phyloP scores from a whole-genome alignment of 2,113 vertebrate species.

The Melanostigma gelatinosum region DNA sequence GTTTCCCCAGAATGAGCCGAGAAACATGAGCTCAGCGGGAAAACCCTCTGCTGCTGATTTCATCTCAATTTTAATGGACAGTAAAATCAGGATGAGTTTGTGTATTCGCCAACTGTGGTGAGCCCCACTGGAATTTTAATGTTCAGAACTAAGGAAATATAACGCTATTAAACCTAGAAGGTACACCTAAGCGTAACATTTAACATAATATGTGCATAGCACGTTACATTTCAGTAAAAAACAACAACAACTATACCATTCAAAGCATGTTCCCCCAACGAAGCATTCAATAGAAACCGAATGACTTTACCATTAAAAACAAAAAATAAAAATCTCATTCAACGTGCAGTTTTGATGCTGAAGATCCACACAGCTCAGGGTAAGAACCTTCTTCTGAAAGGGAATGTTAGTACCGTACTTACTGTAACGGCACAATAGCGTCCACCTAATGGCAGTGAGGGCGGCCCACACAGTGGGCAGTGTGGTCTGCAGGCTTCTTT shows the following conservation, averaged over 20 bases:
- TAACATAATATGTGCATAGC: not conserved
- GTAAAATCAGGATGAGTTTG: not conserved
- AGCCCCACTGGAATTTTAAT: not conserved
- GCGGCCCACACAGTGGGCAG: slow-evolving; percentile 6
- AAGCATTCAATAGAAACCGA: not conserved
- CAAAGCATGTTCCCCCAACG: not conserved
- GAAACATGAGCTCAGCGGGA: not conserved
- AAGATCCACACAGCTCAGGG: not conserved
- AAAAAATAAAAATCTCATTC: not conserved
- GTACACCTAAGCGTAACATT: no score
- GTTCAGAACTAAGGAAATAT: not conserved
- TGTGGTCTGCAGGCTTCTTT: not conserved
- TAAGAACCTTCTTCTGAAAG: not conserved
- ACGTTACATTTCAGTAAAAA: not conserved
- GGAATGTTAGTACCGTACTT: not conserved
- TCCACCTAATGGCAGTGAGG: not conserved
- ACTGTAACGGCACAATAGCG: not conserved
- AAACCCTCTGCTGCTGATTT: not conserved
- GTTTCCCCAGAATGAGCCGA: not conserved
- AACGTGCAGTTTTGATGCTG: not conserved
- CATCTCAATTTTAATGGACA: not conserved
- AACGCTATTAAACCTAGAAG: not conserved
- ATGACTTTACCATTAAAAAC: not conserved
- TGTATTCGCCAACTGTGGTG: not conserved
- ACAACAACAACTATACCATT: not conserved